Percentiles rank a stretch among this genome's conserved stretches.
Conservation (phyloP, 2,888 invertebrate genomes). For the Drosophila anceps region DNA sequence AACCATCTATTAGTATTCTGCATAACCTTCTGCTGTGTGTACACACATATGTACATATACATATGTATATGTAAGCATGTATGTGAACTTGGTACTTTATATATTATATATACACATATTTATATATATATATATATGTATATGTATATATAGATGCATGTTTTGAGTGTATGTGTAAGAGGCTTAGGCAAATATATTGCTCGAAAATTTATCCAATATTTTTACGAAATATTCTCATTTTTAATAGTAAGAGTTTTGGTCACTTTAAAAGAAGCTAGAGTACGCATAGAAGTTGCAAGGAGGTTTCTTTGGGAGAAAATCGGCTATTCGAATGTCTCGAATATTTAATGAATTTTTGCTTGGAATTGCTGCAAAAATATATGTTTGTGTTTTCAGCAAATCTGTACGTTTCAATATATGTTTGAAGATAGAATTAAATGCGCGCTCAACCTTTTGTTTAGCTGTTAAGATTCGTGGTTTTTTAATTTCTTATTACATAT, state of each 20-base stretch:
- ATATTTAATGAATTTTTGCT: background rate
- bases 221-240: constrained; percentile 48
- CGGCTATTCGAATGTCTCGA: constrained; percentile 15
- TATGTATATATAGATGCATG: constrained; percentile 12
- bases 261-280: constrained; percentile 58
- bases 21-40: background rate
- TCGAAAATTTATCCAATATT: constrained; percentile 69
- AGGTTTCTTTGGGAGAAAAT: constrained; percentile 39
- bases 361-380: constrained; percentile 42
- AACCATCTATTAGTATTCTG: constrained; percentile 13
- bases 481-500: constrained; percentile 25
- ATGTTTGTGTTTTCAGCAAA: constrained; percentile 41
- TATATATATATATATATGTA: constrained; percentile 8
- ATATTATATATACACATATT: no score
- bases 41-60: background rate
- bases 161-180: constrained; percentile 54
- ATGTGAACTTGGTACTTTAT: constrained; percentile 17
- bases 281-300: constrained; percentile 42
- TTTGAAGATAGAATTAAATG: constrained; percentile 70
- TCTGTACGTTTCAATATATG: constrained; percentile 31
- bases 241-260: constrained; percentile 60
- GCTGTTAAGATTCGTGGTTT: constrained; percentile 36
- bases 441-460: constrained; percentile 73
- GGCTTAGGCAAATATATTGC: constrained; percentile 80
- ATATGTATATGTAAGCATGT: constrained; percentile 12